Evolutionary conservation across 2,113 vertebrate species (phyloP).

Genomic region (Mungos mungo): DNA sequence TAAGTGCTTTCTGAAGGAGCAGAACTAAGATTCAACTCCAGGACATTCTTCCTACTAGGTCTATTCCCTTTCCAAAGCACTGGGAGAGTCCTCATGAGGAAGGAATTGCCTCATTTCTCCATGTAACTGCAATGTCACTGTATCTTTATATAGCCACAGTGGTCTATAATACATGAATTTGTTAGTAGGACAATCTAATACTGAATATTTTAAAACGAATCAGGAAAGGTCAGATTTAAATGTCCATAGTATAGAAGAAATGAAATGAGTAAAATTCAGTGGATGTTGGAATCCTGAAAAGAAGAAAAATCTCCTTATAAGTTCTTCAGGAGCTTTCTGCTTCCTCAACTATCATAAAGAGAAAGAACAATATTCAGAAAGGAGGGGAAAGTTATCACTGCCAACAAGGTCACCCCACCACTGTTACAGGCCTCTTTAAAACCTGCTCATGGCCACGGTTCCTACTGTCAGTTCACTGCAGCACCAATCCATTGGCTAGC

Average conservation of each 20-base stretch:
- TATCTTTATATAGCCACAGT: background rate
- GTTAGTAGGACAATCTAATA: background rate
- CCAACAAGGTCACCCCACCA: background rate
- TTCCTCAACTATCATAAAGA: background rate
- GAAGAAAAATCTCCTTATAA: background rate
- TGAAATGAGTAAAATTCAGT: background rate
- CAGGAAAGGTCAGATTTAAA: slow-evolving; percentile 4
- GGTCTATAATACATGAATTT: background rate
- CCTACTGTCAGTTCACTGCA: background rate
- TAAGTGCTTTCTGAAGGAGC: background rate
- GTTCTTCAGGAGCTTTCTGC: background rate
- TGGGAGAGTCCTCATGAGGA: background rate
- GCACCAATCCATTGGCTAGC: background rate
- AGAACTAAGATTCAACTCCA: background rate
- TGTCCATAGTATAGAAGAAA: background rate
- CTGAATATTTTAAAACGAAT: background rate
- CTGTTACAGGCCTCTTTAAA: background rate
- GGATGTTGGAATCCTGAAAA: background rate
- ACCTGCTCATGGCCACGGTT: background rate
- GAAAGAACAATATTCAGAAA: background rate
- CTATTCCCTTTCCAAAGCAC: background rate
- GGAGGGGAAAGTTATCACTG: background rate
- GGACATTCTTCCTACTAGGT: background rate
- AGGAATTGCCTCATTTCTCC: background rate
- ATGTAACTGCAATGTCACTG: background rate